Conservation (phyloP, 2,797 vertebrate species). For the Rhyacichthys aspro region DNA sequence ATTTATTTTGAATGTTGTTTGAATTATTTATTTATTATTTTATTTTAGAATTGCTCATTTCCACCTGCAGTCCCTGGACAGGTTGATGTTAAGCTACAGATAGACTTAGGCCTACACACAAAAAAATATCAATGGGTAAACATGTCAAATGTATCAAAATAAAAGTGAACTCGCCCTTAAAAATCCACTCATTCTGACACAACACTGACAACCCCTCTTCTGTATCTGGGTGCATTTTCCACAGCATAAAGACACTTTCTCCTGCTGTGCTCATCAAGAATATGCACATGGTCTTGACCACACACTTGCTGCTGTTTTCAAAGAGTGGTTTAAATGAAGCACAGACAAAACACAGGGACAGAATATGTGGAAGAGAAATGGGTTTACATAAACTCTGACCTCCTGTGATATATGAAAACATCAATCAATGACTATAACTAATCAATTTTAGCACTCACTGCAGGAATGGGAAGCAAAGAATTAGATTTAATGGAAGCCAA, state of each 20-base stretch:
- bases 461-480: conserved; percentile 57
- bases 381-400: conserved; percentile 72
- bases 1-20: no score
- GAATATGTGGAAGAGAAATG: conserved; percentile 41
- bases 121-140: neutral
- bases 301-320: conserved; percentile 47
- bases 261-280: conserved; percentile 40
- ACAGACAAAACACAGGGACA: conserved; percentile 15
- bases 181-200: conserved; percentile 2
- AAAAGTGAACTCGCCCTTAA: conserved; percentile 8
- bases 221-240: conserved; percentile 27
- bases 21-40: no score
- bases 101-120: no score
- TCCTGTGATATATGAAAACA: conserved; percentile 71
- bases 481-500: conserved; percentile 61
- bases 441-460: conserved; percentile 65
- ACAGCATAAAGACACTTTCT: conserved; percentile 45
- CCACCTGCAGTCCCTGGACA: no score
- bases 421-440: conserved; percentile 69
- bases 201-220: conserved; percentile 20
- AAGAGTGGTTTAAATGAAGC: conserved; percentile 56
- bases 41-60: no score
- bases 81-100: no score
- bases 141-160: no score
- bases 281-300: conserved; percentile 23